A percentile compares a stretch with the other conserved stretches of the same genome.
Conservation (phyloP, 2,888 invertebrate species). For the Tinea semifulvella region DNA sequence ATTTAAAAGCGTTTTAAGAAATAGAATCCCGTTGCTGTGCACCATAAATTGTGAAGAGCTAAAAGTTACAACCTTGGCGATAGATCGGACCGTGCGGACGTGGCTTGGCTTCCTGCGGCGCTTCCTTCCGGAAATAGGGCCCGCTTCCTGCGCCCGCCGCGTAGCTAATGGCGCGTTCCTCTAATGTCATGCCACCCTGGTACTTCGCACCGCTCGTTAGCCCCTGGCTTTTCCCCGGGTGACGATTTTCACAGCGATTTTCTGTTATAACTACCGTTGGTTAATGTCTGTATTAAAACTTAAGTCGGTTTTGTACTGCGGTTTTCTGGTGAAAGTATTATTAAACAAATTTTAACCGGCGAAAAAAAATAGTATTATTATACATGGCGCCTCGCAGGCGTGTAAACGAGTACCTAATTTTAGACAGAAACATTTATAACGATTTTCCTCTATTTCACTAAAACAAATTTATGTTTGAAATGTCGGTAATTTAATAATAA, state of each 20-base stretch:
- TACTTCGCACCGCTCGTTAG: conserved; percentile 36
- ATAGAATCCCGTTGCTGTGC: no score
- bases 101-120: conserved; percentile 29
- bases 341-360: no score
- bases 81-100: conserved; percentile 12
- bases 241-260: conserved; percentile 15
- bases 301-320: no score
- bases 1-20: no score
- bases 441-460: no score
- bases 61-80: conserved; percentile 1
- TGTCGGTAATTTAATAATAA: no score
- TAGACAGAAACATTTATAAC: no score
- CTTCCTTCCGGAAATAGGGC: conserved; percentile 64
- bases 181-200: conserved; percentile 55
- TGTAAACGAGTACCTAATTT: no score
- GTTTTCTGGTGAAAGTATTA: no score
- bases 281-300: conserved; percentile 8
- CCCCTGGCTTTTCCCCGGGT: conserved; percentile 18
- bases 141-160: conserved; percentile 42
- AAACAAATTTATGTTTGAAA: no score
- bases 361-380: no score
- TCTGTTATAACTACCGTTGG: conserved; percentile 6
- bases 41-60: conserved; percentile 5
- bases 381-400: no score
- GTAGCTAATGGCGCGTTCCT: conserved; percentile 41